phyloP scores from a whole-genome alignment of 2,113 vertebrate genomes.

The Pomatostomus ruficeps region DNA sequence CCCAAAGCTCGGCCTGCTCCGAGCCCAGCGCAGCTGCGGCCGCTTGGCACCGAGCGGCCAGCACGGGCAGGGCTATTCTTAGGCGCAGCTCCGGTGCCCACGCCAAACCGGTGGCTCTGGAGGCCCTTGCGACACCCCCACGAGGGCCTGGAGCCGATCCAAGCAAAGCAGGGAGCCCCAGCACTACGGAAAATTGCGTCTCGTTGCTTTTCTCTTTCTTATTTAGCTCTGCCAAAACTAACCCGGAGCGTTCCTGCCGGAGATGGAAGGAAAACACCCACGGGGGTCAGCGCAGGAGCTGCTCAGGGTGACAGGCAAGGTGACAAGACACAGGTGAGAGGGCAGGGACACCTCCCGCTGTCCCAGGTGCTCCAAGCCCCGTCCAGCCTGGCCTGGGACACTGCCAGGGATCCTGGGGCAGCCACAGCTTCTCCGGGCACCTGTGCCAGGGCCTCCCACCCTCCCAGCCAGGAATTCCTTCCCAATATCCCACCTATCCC shows the following conservation, averaged over 20 bases:
- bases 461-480: background rate
- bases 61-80: background rate
- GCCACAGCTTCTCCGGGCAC: background rate
- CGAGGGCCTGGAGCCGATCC: background rate
- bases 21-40: background rate
- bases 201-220: background rate
- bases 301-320: background rate
- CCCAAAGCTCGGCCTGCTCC: background rate
- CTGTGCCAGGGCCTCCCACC: background rate
- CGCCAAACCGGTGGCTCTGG: background rate
- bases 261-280: background rate
- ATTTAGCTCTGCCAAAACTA: background rate
- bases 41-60: background rate
- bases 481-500: background rate
- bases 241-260: fast-evolving
- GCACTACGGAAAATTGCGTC: background rate
- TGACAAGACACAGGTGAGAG: fast-evolving
- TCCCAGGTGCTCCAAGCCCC: background rate
- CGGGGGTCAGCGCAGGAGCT: background rate
- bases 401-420: background rate
- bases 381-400: background rate
- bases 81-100: background rate
- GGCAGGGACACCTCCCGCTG: background rate
- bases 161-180: background rate
- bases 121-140: background rate